Evolutionary conservation across 2,888 invertebrate species (phyloP), one percentile per base, ranked within the genome.

Genomic region (Lutraria lutraria): DNA sequence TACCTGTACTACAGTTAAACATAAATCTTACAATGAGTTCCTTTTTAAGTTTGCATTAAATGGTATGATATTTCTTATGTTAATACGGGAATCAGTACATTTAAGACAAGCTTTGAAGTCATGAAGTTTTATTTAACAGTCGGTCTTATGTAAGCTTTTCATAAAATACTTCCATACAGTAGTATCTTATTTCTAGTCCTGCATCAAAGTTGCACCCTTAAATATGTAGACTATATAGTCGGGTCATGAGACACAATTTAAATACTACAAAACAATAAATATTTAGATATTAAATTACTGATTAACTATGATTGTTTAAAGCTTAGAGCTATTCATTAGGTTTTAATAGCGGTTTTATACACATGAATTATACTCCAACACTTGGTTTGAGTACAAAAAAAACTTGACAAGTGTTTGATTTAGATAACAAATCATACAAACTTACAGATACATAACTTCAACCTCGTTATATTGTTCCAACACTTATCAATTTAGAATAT

Each of bases 281-380:
- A 76, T 76, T 76, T 31, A 76, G 29, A 34, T 76, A 34, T 76
- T 34, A 76, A 76, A 76, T 76, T 76, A 76, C 76, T 76, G 76
- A 76, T 76, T 34, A 76, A 34, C 31, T 19, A 76, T 34, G 76
- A 76, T 76, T 16, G 34, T 34, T 76, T 63, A 19, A 76, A 76
- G 76, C 19, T 76, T 68, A 76, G 31, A 76, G 34, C 8, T 19
- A 76, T 76, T 76, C 29, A 19, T 76, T 31, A 19, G 34, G 6
- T 31, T 76, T 34, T 25, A 76, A 19, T 68, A 68, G 63, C 25
- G 12, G 63, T 68, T 68, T 68, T 68, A 68, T 68, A 68, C 63
- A 21, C 63, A 68, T 68, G n/a, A 68, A n/a, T 68, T 68, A 68
- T 68, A 25, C 63, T n/a, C 21, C n/a, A 76, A 31, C 76, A 76